Evolutionary conservation across 1,140 invertebrate species (phyloP), one percentile per base, ranked within the genome.

Genomic region (Drosophila miranda): DNA sequence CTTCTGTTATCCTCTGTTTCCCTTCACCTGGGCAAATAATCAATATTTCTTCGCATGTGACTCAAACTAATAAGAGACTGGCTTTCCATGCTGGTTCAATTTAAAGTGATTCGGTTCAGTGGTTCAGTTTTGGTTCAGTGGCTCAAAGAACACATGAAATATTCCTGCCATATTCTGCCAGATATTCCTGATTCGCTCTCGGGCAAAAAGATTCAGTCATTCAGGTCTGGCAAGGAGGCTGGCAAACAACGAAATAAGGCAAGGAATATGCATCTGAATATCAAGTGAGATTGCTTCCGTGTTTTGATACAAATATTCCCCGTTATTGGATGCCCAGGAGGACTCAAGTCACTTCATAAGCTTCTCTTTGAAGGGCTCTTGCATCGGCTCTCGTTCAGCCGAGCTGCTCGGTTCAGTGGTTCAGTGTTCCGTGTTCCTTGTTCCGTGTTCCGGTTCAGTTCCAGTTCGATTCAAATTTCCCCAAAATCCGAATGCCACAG

Each of bases 1-100:
- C 19, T 38, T 11, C 13, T 46, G 3, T 34, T 58, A 41, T n/a
- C 19, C 28, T 46, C 23, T 23, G 23, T 16, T 50, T 23, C 1
- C 63, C 30, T 21, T 41, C 30, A 42, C 19, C 19, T 55, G 46
- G 46, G 11, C 54, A 19, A 69, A 70, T 70, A 70, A 70, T 70
- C 66, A 68, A 69, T 69, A 69, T 68, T 69, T 69, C 66, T 69
- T 68, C 51, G 66, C 63, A 69, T 67, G 63, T 56, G 50, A 69
- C 66, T 68, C 66, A 68, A 68, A 68, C 68, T 55, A 68, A 68
- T 63, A 68, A 49, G 66, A 38, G 62, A 68, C 43, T 34, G 7
- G 23, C 5, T 21, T 56, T 41, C 5, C 6, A 7, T 55, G 43
- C 41, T 19, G 43, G 50, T 30, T 67, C 64, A 54, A 67, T 54